Evolutionary conservation across 2,888 invertebrate species (phyloP).

Genomic region (Pyrrhosoma nymphula): DNA sequence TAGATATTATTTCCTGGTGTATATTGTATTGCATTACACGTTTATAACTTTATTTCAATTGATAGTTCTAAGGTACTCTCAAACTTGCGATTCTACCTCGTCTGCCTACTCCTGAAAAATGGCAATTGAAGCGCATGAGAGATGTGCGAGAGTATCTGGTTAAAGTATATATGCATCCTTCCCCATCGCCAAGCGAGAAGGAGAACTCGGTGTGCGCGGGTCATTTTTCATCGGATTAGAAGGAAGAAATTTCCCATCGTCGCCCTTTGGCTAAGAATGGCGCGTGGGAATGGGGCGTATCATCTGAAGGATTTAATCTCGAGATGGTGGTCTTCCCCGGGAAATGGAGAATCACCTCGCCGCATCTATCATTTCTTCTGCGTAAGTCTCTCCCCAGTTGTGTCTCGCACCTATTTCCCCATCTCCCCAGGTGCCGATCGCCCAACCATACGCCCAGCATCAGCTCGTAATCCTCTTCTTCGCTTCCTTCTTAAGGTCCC

Average conservation of each 20-base stretch:
- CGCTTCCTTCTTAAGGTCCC: background rate
- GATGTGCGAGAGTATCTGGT: too few relatives aligned
- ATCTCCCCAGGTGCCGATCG: background rate
- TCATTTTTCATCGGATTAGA: background rate
- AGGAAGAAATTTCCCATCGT: background rate
- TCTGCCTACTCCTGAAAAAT: too few relatives aligned
- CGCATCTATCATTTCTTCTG: background rate
- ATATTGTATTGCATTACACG: too few relatives aligned
- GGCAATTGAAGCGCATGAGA: too few relatives aligned
- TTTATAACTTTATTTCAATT: too few relatives aligned
- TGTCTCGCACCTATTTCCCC: background rate
- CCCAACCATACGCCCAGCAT: background rate
- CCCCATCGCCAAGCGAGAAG: background rate
- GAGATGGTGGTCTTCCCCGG: background rate
- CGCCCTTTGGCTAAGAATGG: background rate
- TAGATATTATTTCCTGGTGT: background rate
- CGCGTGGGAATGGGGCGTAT: background rate
- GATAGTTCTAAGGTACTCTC: too few relatives aligned
- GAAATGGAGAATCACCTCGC: background rate
- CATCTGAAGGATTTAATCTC: background rate
- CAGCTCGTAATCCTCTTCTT: background rate
- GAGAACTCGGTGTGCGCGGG: background rate
- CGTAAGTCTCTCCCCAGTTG: background rate
- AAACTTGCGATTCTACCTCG: too few relatives aligned
- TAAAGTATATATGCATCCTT: too few relatives aligned